These are phyloP conservation scores for Symphodus melops DNA, from an alignment of 2,113 vertebrate species.

Conservation along the genomic window DNA sequence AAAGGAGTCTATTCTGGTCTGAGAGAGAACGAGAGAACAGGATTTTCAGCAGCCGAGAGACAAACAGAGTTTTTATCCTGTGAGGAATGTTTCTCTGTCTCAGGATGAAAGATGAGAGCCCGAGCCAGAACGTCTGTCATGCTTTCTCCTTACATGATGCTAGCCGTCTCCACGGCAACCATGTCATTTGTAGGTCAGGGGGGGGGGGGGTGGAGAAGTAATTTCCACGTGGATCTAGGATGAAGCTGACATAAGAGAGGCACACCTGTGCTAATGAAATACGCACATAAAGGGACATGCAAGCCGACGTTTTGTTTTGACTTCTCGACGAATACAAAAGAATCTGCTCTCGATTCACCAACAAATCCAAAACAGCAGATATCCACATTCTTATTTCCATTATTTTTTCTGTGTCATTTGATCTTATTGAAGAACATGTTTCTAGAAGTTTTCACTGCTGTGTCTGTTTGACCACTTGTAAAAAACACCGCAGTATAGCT, in stretches of 20 bases:
- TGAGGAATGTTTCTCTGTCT: constrained; percentile 52
- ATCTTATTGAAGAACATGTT: no score
- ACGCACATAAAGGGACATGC: background rate
- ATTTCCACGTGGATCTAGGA: background rate
- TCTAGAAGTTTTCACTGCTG: no score
- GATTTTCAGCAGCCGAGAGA: background rate
- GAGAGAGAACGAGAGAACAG: constrained; percentile 35
- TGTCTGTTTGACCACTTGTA: no score
- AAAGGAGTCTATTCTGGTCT: constrained; percentile 57
- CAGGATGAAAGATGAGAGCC: constrained; percentile 17
- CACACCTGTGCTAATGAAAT: background rate
- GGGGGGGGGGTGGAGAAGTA: no score
- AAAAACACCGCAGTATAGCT: no score
- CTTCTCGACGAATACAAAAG: no score
- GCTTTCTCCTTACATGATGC: constrained; percentile 7
- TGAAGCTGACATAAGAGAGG: constrained; percentile 1
- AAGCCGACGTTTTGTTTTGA: background rate
- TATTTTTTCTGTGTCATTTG: no score
- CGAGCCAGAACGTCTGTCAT: background rate
- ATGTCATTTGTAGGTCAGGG: constrained; percentile 17
- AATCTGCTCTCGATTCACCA: no score
- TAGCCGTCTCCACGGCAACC: constrained; percentile 21
- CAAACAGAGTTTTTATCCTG: constrained; percentile 47
- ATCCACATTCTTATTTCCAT: no score
- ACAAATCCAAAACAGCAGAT: no score